phyloP scores from a whole-genome alignment of 64 coral and sea anemone genomes.

The Platygyra sinensis region DNA sequence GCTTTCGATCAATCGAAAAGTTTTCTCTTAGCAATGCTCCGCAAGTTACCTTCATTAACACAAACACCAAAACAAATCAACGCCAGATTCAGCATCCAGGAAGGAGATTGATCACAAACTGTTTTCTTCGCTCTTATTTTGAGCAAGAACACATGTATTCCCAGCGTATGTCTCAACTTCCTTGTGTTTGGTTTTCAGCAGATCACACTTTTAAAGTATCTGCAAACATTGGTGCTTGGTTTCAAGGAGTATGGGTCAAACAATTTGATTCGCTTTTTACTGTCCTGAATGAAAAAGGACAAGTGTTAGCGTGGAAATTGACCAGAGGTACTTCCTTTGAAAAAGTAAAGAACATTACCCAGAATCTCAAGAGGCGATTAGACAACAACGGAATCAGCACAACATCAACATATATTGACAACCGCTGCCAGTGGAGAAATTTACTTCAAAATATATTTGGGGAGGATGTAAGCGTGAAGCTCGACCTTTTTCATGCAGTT shows the following conservation, averaged over 20 bases:
- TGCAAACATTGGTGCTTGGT: constrained; percentile 58
- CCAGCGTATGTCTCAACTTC: constrained; percentile 44
- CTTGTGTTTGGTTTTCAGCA: constrained; percentile 35
- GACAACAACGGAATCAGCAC: background rate
- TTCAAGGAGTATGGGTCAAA: constrained; percentile 38
- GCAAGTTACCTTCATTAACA: background rate
- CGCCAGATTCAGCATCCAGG: constrained; percentile 6
- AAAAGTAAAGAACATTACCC: background rate
- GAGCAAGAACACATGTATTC: constrained; percentile 31
- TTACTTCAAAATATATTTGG: no score
- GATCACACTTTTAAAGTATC: constrained; percentile 60
- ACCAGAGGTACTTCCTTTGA: constrained; percentile 51
- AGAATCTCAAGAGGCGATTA: constrained; percentile 24
- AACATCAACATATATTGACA: constrained; percentile 21
- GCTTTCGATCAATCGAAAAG: no score
- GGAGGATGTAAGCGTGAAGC: no score
- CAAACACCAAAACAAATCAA: background rate
- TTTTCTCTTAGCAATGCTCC: background rate
- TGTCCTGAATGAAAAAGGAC: constrained; percentile 55
- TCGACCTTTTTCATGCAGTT: no score
- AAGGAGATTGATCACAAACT: constrained; percentile 35
- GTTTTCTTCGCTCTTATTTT: constrained; percentile 27
- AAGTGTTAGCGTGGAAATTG: constrained; percentile 50
- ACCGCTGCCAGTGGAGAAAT: no score
- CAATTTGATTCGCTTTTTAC: constrained; percentile 49